phyloP scores from a whole-genome alignment of 92 coral and sea anemone species.

The Epizoanthus ramosus region DNA sequence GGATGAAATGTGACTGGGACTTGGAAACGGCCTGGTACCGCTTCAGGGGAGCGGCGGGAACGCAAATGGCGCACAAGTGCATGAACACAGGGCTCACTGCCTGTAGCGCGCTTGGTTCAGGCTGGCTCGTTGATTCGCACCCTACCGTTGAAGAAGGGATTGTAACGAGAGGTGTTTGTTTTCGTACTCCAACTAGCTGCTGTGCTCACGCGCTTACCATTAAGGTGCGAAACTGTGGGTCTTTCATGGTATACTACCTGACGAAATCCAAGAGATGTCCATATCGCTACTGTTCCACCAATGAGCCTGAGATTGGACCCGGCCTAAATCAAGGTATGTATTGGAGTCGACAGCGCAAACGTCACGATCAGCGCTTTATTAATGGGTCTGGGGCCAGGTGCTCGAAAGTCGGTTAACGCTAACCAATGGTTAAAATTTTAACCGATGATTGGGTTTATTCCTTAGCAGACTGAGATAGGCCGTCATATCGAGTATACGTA shows the following conservation, averaged over 20 bases:
- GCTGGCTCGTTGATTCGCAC: conserved; percentile 38
- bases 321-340: not conserved
- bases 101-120: conserved; percentile 20
- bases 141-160: conserved; percentile 34
- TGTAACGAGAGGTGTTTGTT: conserved; percentile 24
- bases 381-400: too few relatives aligned
- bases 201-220: conserved; percentile 19
- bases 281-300: conserved; percentile 33
- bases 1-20: conserved; percentile 7
- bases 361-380: too few relatives aligned
- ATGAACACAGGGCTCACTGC: not conserved
- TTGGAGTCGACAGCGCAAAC: too few relatives aligned
- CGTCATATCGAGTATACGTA: too few relatives aligned
- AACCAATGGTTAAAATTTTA: too few relatives aligned
- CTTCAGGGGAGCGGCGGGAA: conserved; percentile 26
- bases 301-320: not conserved
- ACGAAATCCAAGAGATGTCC: not conserved
- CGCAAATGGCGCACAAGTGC: conserved; percentile 33
- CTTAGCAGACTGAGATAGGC: too few relatives aligned
- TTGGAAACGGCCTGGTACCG: conserved; percentile 26
- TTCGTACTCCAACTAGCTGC: conserved; percentile 20
- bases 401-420: too few relatives aligned
- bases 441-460: too few relatives aligned
- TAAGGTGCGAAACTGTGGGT: conserved; percentile 30
- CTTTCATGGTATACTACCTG: conserved; percentile 28